Evolutionary conservation across 1,140 invertebrate species (phyloP), one percentile per base, ranked within the genome.

Genomic region (Drepana arcuata): DNA sequence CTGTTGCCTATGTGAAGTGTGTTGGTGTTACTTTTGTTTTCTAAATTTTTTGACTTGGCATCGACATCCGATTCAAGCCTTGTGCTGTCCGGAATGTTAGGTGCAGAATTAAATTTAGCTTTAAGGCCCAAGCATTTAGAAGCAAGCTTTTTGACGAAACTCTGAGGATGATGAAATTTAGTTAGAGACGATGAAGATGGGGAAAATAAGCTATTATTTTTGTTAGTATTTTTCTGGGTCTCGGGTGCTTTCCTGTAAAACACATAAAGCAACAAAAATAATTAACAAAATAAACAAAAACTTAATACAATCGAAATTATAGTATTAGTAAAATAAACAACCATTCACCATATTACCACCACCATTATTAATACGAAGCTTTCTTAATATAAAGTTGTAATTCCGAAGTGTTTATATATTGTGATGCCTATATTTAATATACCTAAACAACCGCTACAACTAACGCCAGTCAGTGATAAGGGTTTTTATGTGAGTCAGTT

Each of bases 81-180:
- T 27, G 48, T 31, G 37, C 32, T 65, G 54, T 82, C 79, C 71
- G 74, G 72, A 49, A 83, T 73, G 49, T 84, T 77, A 68, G 81
- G 77, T 55, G 75, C 72, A 46, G 80, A 82, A 49, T 73, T 78
- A 48, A 79, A 82, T 45, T 78, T 83, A 29, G 71, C 61, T 65
- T 78, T 83, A 26, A 80, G 48, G 46, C 81, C 79, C 61, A 84
- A 80, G 75, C 77, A 83, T 60, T 84, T 84, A n/a, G 79, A 80
- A 63, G 80, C 77, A 74, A 84, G 75, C 71, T 74, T 82, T 72
- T 79, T 74, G 24, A 82, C 78, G 58, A 82, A 79, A 78, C 73
- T 82, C 49, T 75, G 66, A 54, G 65, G 50, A 54, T 68, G 57
- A 61, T 51, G 67, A n/a, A n/a, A n/a, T 62, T 79, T 79, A 48